phyloP scores from a whole-genome alignment of 2,888 invertebrate genomes.

The Platycheirus rosarum region DNA sequence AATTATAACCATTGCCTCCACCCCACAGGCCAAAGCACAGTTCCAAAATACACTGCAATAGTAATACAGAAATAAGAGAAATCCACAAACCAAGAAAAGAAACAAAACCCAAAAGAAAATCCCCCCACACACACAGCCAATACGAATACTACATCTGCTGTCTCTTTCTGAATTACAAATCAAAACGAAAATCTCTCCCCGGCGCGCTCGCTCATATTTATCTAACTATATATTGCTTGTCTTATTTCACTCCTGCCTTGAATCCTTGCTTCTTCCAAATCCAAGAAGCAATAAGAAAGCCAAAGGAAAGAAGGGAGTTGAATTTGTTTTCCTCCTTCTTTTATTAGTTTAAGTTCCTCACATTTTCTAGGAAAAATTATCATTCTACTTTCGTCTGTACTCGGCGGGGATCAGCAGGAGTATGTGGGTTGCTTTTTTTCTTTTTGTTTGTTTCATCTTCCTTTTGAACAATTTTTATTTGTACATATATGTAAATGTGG shows the following conservation, averaged over 20 bases:
- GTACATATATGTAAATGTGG: constrained; percentile 67
- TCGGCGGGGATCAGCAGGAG: constrained; percentile 5
- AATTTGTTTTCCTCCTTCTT: constrained; percentile 53
- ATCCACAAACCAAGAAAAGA: constrained; percentile 55
- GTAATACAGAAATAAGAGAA: constrained; percentile 67
- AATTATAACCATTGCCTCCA: constrained; percentile 40
- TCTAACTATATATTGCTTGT: constrained; percentile 26
- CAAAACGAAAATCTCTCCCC: constrained; percentile 54
- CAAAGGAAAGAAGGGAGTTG: constrained; percentile 17
- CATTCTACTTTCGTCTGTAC: constrained; percentile 40
- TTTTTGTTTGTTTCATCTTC: constrained; percentile 39
- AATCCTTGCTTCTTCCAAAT: constrained; percentile 46
- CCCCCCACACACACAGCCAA: constrained; percentile 37
- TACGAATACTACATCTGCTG: constrained; percentile 24
- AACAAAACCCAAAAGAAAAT: constrained; percentile 24
- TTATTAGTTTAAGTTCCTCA: constrained; percentile 63
- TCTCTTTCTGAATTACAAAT: constrained; percentile 70
- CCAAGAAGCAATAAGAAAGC: not conserved
- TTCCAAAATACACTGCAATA: constrained; percentile 56
- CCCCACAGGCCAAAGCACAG: constrained; percentile 3
- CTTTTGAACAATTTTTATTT: constrained; percentile 70
- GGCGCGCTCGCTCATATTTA: constrained; percentile 45
- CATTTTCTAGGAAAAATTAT: constrained; percentile 70
- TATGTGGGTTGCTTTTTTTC: constrained; percentile 10
- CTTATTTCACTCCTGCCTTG: constrained; percentile 64